Base-by-base conservation (phyloP, 2,797 vertebrate species). In the Aulostomus chinensis region DNA sequence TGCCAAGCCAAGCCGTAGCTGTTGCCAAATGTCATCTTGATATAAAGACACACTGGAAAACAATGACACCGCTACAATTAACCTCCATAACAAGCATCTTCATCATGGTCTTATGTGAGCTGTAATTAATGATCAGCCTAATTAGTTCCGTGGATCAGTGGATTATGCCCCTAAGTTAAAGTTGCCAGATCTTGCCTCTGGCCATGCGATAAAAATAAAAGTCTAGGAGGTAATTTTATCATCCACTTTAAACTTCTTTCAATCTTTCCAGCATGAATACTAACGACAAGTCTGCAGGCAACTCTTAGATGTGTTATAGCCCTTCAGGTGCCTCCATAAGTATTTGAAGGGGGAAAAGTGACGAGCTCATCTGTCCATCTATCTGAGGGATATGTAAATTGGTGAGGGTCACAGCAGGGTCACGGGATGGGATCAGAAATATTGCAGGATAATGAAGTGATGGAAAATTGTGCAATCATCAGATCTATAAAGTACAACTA, bases 381-480 rank as follows among this genome's bases (percentile, higher is more conserved):
- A 68, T 73, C 70, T 73, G 48, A 65, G 50, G 34, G 60, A 73
- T 59, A 82, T 77, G 62, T 58, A 78, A 77, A 84, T 80, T 25
- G 49, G 47, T 73, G 29, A 53, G 15, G 69, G 74, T 64, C 76
- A 59, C 8, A 2, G 29, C 20, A 36, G 21, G 56, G 59, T 72
- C 68, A 52, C 17, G 4, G 18, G 17, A 38, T 39, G 33, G 33
- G 40, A 41, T 55, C 45, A 68, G 42, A 49, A 55, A 75, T 62
- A 65, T 58, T 61, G 28, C 22, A 17, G 24, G 32, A 52, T 52
- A 61, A 55, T 50, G 22, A 67, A 57, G 28, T 51, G 33, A 71
- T 40, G 49, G 52, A 49, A 59, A 75, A 74, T 7, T 45, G 9
- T 36, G 16, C 42, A 31, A 26, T 50, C 10, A 5, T 47, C 3